These are phyloP conservation scores for Tenualosa thibaudeaui DNA, from an alignment of 2,797 vertebrate genomes.

Conservation along the genomic window DNA sequence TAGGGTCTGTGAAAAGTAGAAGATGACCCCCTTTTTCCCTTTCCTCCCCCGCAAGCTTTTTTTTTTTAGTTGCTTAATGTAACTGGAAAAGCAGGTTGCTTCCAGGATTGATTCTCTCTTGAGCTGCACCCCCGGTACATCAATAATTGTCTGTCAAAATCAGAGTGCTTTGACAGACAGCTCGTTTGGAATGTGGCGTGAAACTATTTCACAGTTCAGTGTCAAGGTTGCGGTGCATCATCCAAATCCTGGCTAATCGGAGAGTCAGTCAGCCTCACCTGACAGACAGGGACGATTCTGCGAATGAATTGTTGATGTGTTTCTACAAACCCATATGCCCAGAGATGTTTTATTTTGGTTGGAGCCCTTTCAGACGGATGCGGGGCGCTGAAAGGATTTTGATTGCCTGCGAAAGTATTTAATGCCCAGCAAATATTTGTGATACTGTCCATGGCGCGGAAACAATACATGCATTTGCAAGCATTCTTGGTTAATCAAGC, in stretches of 20 bases:
- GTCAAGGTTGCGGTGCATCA: slow-evolving; percentile 75
- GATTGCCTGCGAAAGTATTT: slow-evolving; percentile 77
- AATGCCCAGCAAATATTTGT: slow-evolving; percentile 78
- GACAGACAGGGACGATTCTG: slow-evolving; percentile 66
- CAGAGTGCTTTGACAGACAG: slow-evolving; percentile 71
- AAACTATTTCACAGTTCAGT: slow-evolving; percentile 73
- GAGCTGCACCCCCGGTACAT: slow-evolving; percentile 55
- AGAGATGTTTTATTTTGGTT: slow-evolving; percentile 67
- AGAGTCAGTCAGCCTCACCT: slow-evolving; percentile 75
- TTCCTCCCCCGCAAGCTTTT: slow-evolving; percentile 9
- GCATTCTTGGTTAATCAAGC: slow-evolving; percentile 75
- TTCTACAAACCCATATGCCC: slow-evolving; percentile 67
- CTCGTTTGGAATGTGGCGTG: slow-evolving; percentile 72
- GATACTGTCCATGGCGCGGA: slow-evolving; percentile 71
- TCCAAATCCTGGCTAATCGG: slow-evolving; percentile 74
- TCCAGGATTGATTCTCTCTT: slow-evolving; percentile 55
- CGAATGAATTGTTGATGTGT: slow-evolving; percentile 71
- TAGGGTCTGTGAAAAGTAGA: slow-evolving; percentile 2
- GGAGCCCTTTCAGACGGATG: slow-evolving; percentile 69
- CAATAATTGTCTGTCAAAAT: slow-evolving; percentile 66
- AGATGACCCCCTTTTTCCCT: not conserved
- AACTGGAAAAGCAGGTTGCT: slow-evolving; percentile 30
- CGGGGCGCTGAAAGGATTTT: slow-evolving; percentile 74
- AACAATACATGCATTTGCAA: slow-evolving; percentile 72
- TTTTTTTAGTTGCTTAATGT: slow-evolving; percentile 14